Conservation (phyloP, 2,888 invertebrate species). For the Drosophila formosana region DNA sequence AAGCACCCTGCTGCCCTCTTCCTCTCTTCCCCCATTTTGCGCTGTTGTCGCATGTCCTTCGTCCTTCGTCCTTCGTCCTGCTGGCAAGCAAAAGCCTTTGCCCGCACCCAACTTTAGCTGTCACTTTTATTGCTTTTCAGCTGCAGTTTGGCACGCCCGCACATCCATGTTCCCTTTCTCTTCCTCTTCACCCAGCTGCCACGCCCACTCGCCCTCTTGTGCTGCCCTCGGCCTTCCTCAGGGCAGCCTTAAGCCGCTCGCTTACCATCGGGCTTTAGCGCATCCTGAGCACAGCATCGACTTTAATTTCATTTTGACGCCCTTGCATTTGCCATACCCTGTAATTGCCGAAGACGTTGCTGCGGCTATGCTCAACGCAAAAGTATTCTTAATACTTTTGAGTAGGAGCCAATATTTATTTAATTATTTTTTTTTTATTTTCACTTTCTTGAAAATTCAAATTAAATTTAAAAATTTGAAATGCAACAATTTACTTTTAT, state of each 20-base stretch:
- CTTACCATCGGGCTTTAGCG: constrained; percentile 22
- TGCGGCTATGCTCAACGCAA: background rate
- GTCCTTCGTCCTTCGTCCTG: constrained; percentile 8
- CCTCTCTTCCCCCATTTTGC: background rate
- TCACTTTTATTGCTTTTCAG: constrained; percentile 74
- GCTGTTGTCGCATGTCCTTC: background rate
- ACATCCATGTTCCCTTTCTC: background rate
- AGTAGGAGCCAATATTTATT: too few species aligned
- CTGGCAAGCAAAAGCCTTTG: constrained; percentile 20
- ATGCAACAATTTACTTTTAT: too few species aligned
- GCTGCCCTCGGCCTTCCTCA: background rate
- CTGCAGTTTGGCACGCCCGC: constrained; percentile 55
- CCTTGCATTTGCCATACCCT: constrained; percentile 58
- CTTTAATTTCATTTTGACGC: constrained; percentile 74
- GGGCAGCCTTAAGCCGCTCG: background rate
- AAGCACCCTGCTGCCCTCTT: background rate
- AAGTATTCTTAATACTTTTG: background rate
- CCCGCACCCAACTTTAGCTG: constrained; percentile 61
- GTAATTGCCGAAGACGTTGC: background rate
- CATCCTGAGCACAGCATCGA: constrained; percentile 40
- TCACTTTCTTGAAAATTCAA: too few species aligned
- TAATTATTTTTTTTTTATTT: too few species aligned
- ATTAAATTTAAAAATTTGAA: too few species aligned
- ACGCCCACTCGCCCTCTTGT: background rate
- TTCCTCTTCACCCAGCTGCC: background rate